Percentiles rank a stretch among this genome's conserved stretches.
These are phyloP conservation scores for Drosophila carrolli DNA, from an alignment of 1,140 invertebrate species.

Conservation along the genomic window DNA sequence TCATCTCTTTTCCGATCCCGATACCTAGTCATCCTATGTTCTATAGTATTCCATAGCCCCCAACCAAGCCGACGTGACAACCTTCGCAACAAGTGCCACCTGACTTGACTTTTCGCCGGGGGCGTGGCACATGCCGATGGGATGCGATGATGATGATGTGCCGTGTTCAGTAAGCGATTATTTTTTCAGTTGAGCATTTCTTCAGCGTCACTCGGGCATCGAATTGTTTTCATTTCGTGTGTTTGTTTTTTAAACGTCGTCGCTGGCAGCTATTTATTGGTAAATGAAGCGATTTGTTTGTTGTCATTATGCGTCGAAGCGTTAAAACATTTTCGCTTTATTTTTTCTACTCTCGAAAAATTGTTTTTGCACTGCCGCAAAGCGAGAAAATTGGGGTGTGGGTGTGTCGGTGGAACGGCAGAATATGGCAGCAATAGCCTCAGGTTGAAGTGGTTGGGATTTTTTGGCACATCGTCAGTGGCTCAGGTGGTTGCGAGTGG, in stretches of 20 bases:
- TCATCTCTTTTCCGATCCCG: conserved; percentile 14
- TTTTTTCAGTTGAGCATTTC: conserved; percentile 75
- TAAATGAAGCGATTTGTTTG: conserved; percentile 83
- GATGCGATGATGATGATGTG: conserved; percentile 5
- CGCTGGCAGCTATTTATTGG: conserved; percentile 80
- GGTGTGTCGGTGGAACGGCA: background rate
- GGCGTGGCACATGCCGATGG: conserved; percentile 55
- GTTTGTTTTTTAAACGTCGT: conserved; percentile 56
- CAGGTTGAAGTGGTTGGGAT: conserved; percentile 60
- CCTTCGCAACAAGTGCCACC: conserved; percentile 57
- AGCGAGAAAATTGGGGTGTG: conserved; percentile 14
- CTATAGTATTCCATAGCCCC: background rate
- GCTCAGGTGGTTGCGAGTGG: conserved; percentile 18
- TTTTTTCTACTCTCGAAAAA: conserved; percentile 76
- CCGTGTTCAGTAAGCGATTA: conserved; percentile 81
- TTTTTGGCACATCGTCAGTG: conserved; percentile 55
- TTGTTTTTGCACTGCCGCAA: conserved; percentile 61
- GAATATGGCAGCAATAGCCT: conserved; percentile 26
- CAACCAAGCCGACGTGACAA: conserved; percentile 9
- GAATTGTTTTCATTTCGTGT: conserved; percentile 67
- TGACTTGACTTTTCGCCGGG: conserved; percentile 37
- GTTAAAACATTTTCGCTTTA: conserved; percentile 84
- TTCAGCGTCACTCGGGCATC: conserved; percentile 25
- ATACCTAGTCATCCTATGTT: conserved; percentile 2
- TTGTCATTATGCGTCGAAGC: conserved; percentile 76